These are phyloP conservation scores for Xanthorhoe designata DNA, from an alignment of 2,888 invertebrate species.

Conservation along the genomic window DNA sequence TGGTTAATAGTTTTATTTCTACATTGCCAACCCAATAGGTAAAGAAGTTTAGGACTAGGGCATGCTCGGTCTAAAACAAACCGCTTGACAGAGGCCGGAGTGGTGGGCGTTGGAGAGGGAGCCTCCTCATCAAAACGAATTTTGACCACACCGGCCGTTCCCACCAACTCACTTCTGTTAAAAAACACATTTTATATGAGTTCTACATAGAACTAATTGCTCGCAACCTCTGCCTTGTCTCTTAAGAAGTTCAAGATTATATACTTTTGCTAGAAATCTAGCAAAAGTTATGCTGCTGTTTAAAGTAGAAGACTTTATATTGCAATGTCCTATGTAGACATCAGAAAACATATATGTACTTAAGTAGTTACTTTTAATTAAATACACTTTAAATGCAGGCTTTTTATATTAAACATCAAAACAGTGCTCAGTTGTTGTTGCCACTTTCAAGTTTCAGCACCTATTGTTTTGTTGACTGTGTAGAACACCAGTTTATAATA, in stretches of 20 bases:
- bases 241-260: background rate
- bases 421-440: too few species aligned
- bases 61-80: constrained; percentile 78
- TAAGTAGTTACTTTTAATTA: too few species aligned
- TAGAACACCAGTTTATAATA: too few species aligned
- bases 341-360: too few species aligned
- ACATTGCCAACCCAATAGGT: constrained; percentile 68
- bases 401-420: too few species aligned
- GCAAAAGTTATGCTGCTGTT: background rate
- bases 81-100: constrained; percentile 84
- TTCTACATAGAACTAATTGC: background rate
- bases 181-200: constrained; percentile 44
- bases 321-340: too few species aligned
- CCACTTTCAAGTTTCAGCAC: too few species aligned
- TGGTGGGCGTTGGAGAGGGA: constrained; percentile 81
- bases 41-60: constrained; percentile 67
- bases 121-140: constrained; percentile 82
- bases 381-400: too few species aligned
- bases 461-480: too few species aligned
- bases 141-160: constrained; percentile 87
- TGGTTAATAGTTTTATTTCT: constrained; percentile 42
- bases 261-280: too few species aligned
- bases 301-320: too few species aligned
- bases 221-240: background rate
- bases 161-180: constrained; percentile 87